These are phyloP conservation scores for Sylvia atricapilla DNA, from an alignment of 2,113 vertebrate genomes.

Conservation along the genomic window DNA sequence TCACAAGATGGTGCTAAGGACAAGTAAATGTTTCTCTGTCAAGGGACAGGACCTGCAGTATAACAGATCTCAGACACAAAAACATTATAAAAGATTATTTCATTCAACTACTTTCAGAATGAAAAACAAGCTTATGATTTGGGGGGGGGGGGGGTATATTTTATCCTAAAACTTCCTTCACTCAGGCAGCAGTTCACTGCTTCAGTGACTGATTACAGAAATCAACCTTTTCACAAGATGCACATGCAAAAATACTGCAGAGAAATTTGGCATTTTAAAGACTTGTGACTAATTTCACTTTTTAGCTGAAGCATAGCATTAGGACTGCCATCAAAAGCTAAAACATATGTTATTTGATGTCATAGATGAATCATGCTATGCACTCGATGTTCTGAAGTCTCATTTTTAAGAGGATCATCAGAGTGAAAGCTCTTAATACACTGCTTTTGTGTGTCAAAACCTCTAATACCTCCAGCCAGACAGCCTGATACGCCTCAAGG, in stretches of 20 bases:
- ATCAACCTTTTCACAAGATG: background rate
- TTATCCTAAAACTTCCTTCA: background rate
- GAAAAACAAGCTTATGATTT: background rate
- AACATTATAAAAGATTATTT: background rate
- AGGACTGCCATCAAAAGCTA: constrained; percentile 51
- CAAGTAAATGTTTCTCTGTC: background rate
- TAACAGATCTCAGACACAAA: background rate
- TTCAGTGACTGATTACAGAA: background rate
- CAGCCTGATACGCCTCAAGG: constrained; percentile 62
- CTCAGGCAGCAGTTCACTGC: background rate
- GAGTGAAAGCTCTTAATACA: constrained; percentile 63
- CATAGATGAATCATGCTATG: constrained; percentile 45
- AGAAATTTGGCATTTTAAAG: constrained; percentile 51
- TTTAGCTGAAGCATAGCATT: constrained; percentile 35
- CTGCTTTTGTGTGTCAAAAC: constrained; percentile 70
- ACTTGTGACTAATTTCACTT: constrained; percentile 51
- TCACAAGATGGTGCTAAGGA: background rate
- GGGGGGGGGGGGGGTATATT: background rate
- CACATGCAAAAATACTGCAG: background rate
- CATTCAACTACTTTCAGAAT: background rate
- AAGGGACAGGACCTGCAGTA: background rate
- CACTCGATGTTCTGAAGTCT: constrained; percentile 11
- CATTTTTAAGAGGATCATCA: constrained; percentile 62
- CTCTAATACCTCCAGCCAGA: constrained; percentile 60
- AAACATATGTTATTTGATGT: constrained; percentile 60